Conservation (phyloP, 2,113 vertebrate genomes). For the Ploceus nigricollis region DNA sequence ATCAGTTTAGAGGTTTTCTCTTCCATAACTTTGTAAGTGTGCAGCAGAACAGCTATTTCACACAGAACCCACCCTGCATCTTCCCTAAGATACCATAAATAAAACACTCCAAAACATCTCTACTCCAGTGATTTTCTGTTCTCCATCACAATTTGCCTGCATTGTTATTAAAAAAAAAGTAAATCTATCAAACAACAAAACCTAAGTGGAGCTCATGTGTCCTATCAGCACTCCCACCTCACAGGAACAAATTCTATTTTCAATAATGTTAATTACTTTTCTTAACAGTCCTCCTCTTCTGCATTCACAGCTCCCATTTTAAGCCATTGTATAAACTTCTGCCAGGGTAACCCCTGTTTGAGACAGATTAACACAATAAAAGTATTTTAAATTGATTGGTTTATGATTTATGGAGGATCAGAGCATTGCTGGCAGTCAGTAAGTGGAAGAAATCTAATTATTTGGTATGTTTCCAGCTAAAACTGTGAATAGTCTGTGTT, state of each 20-base stretch:
- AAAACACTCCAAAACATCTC: not conserved
- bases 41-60: not conserved
- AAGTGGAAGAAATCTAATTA: not conserved
- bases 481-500: not conserved
- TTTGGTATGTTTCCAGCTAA: not conserved
- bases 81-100: not conserved
- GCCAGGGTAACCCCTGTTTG: not conserved
- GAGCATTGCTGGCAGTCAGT: not conserved
- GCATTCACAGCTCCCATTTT: not conserved
- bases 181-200: not conserved
- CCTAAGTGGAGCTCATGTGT: not conserved
- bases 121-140: not conserved
- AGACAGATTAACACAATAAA: not conserved
- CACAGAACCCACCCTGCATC: not conserved
- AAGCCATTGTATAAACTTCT: not conserved
- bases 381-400: not conserved
- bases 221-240: conserved; percentile 17
- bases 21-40: not conserved
- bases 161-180: not conserved
- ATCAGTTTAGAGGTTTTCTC: not conserved
- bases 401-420: not conserved
- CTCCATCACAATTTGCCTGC: not conserved
- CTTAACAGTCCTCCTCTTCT: not conserved
- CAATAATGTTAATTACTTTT: conserved; percentile 6
- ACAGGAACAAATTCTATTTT: conserved; percentile 23